Conservation (phyloP, 1,140 invertebrate species). For the Aporrectodea caliginosa region DNA sequence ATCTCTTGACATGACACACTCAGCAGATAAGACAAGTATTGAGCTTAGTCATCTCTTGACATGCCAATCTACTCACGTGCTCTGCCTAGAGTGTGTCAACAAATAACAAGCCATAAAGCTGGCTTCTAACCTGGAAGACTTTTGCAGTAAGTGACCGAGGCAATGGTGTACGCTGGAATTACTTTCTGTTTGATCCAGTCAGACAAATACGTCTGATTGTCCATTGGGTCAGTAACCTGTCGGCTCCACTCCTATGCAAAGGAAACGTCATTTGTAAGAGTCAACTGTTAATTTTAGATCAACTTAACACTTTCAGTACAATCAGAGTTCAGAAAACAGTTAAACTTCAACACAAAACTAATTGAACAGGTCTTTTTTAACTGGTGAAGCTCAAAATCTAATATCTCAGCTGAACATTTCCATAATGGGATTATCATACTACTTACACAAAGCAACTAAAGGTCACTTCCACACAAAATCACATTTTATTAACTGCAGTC, state of each 20-base stretch:
- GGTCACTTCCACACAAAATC: no score
- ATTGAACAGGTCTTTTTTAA: no score
- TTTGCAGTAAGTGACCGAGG: conserved; percentile 27
- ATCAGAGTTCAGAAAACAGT: no score
- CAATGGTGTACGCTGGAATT: conserved; percentile 25
- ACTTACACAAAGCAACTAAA: no score
- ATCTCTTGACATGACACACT: neutral
- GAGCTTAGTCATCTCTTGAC: neutral
- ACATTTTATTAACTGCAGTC: no score
- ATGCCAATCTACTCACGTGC: neutral
- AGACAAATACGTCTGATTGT: neutral
- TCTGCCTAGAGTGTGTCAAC: neutral
- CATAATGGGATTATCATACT: no score
- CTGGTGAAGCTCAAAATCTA: no score
- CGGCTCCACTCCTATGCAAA: neutral
- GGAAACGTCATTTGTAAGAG: no score
- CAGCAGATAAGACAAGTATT: neutral
- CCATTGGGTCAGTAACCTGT: neutral
- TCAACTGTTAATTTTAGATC: no score
- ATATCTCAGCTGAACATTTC: no score
- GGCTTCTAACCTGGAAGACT: conserved; percentile 21
- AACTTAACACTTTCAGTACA: no score
- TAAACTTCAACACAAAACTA: no score
- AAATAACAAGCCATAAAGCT: neutral
- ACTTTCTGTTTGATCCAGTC: conserved; percentile 26